Conservation (phyloP, 2,888 invertebrate species). For the Torymus tubicola region DNA sequence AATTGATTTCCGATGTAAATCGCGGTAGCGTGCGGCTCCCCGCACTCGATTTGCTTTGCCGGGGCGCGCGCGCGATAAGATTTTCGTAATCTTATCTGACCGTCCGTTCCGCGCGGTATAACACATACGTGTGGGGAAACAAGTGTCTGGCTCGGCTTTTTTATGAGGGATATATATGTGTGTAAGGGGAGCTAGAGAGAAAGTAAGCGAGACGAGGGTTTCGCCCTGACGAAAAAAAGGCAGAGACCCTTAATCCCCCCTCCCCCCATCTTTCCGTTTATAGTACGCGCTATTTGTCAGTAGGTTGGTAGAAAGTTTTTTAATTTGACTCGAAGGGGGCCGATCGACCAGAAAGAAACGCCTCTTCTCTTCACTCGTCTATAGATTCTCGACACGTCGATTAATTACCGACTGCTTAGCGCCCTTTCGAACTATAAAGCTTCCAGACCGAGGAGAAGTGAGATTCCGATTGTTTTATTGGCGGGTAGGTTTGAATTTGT, state of each 20-base stretch:
- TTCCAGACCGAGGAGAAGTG: no score
- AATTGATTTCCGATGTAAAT: slow-evolving; percentile 58
- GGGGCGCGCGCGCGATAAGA: slow-evolving; percentile 44
- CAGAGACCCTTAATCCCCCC: slow-evolving; percentile 22
- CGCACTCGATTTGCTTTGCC: slow-evolving; percentile 52
- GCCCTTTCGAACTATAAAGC: no score
- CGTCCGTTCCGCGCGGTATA: slow-evolving; percentile 13
- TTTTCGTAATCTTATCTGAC: slow-evolving; percentile 57
- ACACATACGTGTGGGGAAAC: slow-evolving; percentile 36
- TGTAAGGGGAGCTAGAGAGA: background rate
- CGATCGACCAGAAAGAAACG: background rate
- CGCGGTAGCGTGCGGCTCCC: background rate
- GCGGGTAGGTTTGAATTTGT: slow-evolving; percentile 22
- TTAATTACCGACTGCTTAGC: slow-evolving; percentile 40
- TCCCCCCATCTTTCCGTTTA: no score
- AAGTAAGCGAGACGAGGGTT: no score
- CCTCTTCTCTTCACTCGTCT: no score
- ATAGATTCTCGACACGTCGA: slow-evolving; percentile 15
- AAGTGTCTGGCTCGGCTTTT: slow-evolving; percentile 51
- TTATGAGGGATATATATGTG: slow-evolving; percentile 26
- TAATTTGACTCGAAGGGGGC: slow-evolving; percentile 36
- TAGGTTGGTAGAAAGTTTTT: slow-evolving; percentile 37
- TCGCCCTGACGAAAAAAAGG: slow-evolving; percentile 17
- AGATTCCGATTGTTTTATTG: slow-evolving; percentile 36
- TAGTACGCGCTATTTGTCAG: slow-evolving; percentile 48